Percentiles rank a stretch among this genome's conserved stretches.
Conservation (phyloP, 2,888 invertebrate genomes). For the Nemotelus pantherinus region DNA sequence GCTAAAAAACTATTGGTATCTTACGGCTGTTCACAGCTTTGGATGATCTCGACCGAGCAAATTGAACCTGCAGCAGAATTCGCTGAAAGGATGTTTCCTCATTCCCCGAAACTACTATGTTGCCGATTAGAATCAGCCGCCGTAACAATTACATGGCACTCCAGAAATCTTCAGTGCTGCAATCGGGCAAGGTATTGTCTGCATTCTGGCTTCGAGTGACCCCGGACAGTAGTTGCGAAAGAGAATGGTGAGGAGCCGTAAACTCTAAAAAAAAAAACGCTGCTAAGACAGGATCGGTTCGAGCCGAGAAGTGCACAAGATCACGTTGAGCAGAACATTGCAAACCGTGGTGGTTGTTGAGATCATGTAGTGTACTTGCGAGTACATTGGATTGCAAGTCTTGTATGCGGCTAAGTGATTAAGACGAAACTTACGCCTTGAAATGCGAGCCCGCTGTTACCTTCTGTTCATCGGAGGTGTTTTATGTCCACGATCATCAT, state of each 20-base stretch:
- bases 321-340: not conserved
- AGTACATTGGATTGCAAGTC: slow-evolving; percentile 44
- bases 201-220: slow-evolving; percentile 34
- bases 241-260: not conserved
- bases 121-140: slow-evolving; percentile 32
- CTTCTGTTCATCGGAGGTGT: slow-evolving; percentile 17
- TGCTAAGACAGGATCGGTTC: not conserved
- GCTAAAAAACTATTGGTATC: not conserved
- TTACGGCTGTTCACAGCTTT: not conserved
- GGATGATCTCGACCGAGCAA: not conserved
- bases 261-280: not conserved
- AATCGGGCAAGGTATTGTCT: slow-evolving; percentile 23
- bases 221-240: slow-evolving; percentile 18
- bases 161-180: slow-evolving; percentile 15
- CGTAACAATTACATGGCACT: slow-evolving; percentile 15
- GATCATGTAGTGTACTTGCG: slow-evolving; percentile 44
- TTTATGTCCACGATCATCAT: slow-evolving; percentile 17
- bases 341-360: slow-evolving; percentile 46
- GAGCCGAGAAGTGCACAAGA: slow-evolving; percentile 10
- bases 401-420: slow-evolving; percentile 46
- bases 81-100: slow-evolving; percentile 29
- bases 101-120: not conserved
- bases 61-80: slow-evolving; percentile 13
- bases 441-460: not conserved
- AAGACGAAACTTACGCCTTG: slow-evolving; percentile 50